Conservation (phyloP, 2,888 invertebrate genomes). For the Gasteruption jaculator region DNA sequence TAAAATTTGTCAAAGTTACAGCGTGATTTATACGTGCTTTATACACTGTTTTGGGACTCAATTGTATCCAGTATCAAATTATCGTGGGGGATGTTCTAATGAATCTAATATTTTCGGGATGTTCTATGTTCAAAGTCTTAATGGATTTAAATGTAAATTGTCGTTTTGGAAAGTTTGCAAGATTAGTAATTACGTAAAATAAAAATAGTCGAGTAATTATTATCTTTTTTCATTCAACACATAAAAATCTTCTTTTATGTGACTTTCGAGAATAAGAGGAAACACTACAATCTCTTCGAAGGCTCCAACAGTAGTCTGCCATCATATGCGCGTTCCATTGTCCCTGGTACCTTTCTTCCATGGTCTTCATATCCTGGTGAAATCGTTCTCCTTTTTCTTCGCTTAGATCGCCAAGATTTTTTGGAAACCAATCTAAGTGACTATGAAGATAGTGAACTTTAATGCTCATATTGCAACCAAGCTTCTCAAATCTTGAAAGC, state of each 20-base stretch:
- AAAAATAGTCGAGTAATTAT: too few species aligned
- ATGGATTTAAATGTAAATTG: too few species aligned
- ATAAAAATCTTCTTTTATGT: neutral
- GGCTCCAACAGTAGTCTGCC: constrained; percentile 37
- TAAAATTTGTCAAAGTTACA: too few species aligned
- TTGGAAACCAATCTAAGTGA: constrained; percentile 36
- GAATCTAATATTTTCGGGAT: too few species aligned
- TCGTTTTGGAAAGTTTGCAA: too few species aligned
- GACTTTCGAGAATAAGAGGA: constrained; percentile 14
- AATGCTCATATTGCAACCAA: constrained; percentile 30
- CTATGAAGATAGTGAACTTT: constrained; percentile 37
- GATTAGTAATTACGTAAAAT: too few species aligned
- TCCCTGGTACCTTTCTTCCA: constrained; percentile 39
- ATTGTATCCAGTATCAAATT: too few species aligned
- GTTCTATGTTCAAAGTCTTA: too few species aligned
- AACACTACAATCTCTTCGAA: constrained; percentile 14
- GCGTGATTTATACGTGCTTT: too few species aligned
- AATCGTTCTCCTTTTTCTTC: constrained; percentile 42
- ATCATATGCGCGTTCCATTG: constrained; percentile 27
- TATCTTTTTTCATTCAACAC: too few species aligned
- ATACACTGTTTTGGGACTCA: too few species aligned
- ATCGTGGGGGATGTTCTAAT: too few species aligned
- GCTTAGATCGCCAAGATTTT: constrained; percentile 36
- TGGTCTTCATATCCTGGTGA: constrained; percentile 37
- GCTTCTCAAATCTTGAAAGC: constrained; percentile 20